Percentiles rank a stretch among this genome's conserved stretches.
Evolutionary conservation across 2,797 vertebrate species (phyloP).

Genomic region (Mastacembelus armatus): DNA sequence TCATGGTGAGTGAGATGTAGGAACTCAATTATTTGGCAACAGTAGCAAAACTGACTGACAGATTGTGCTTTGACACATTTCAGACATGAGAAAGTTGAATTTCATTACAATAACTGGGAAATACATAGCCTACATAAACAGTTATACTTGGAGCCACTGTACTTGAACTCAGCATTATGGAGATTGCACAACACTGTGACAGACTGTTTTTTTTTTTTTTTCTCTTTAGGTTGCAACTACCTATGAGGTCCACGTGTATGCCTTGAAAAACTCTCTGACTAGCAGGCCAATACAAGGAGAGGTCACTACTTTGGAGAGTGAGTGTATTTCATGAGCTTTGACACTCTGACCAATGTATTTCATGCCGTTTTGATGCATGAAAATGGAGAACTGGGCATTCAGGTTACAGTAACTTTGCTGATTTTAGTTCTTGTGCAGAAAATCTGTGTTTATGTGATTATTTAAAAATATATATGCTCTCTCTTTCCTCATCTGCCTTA

Average conservation of each 20-base stretch:
- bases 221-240: constrained; percentile 89
- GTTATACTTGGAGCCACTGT: background rate
- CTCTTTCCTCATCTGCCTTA: background rate
- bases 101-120: background rate
- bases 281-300: constrained; percentile 91
- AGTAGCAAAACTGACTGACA: background rate
- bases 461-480: background rate
- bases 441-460: background rate
- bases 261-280: constrained; percentile 92
- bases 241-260: constrained; percentile 93
- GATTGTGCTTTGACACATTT: background rate
- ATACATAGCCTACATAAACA: background rate
- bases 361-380: background rate
- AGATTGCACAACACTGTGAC: background rate
- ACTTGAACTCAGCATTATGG: background rate
- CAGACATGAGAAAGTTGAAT: background rate
- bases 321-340: constrained; percentile 69
- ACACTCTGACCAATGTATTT: background rate
- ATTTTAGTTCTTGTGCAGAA: background rate
- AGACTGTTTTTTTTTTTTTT: constrained; percentile 3
- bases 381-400: background rate
- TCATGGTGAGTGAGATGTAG: constrained; percentile 89
- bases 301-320: constrained; percentile 93
- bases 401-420: background rate
- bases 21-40: too few species aligned